phyloP scores from a whole-genome alignment of 2,797 vertebrate genomes.

The Siniperca obscura region DNA sequence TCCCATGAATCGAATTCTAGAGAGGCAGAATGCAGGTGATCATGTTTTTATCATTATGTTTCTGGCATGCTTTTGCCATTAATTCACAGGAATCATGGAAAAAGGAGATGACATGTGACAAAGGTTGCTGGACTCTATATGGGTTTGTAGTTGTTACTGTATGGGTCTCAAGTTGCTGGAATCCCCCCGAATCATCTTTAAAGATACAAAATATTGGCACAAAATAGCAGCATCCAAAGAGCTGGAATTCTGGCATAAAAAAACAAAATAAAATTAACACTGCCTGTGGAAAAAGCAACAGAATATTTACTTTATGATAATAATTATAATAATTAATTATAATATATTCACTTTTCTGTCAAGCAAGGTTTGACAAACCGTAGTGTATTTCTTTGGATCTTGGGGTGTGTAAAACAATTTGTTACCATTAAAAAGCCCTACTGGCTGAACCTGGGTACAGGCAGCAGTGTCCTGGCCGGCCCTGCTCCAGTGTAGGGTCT shows the following conservation, averaged over 20 bases:
- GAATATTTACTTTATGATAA: not conserved
- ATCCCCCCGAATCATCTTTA: not conserved
- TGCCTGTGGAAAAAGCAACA: not conserved
- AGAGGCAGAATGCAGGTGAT: not conserved
- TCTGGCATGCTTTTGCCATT: not conserved
- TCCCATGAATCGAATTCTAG: not conserved
- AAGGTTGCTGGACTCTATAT: not conserved
- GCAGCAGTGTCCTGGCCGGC: conserved; percentile 23
- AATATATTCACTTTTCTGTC: not conserved
- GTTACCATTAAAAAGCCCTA: not conserved
- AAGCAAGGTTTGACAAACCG: not conserved
- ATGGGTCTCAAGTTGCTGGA: not conserved
- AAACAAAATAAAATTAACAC: not conserved
- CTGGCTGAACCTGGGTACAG: conserved; percentile 20
- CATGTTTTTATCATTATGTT: not conserved
- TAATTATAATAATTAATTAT: no score
- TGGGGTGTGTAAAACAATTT: not conserved
- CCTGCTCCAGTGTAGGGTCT: conserved; percentile 45
- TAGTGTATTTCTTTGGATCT: not conserved
- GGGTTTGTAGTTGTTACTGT: not conserved
- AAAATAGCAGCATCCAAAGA: not conserved
- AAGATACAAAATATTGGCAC: not conserved
- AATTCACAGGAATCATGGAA: not conserved
- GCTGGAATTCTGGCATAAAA: not conserved
- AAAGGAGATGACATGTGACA: not conserved